phyloP scores from a whole-genome alignment of 2,113 vertebrate genomes.

The Atrichornis clamosus region DNA sequence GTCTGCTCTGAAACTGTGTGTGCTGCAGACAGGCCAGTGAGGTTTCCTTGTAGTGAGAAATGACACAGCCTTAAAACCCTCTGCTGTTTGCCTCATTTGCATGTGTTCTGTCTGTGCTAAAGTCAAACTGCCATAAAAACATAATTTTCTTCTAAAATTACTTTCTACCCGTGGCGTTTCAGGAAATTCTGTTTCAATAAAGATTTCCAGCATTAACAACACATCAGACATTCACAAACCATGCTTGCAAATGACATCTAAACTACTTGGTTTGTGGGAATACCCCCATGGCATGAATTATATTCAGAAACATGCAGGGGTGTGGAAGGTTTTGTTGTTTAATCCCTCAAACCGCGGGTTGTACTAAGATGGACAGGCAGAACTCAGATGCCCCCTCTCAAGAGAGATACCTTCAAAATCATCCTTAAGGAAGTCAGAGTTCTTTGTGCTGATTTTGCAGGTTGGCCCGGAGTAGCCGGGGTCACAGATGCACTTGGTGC shows the following conservation, averaged over 20 bases:
- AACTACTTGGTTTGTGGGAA: background rate
- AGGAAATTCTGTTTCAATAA: background rate
- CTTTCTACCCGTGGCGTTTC: background rate
- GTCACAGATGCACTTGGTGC: constrained; percentile 90
- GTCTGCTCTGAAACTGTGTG: background rate
- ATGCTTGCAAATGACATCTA: background rate
- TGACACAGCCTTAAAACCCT: rapidly evolving
- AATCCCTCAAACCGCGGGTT: background rate
- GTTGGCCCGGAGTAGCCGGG: constrained; percentile 87
- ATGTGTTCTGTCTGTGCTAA: background rate
- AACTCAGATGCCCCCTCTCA: background rate
- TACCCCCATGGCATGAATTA: background rate
- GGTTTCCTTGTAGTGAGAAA: background rate
- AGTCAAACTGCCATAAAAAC: background rate
- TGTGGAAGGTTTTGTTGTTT: background rate
- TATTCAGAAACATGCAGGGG: background rate
- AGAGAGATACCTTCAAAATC: constrained; percentile 92
- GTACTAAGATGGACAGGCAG: background rate
- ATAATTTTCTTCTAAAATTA: background rate
- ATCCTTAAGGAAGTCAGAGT: constrained; percentile 94
- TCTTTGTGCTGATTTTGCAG: constrained; percentile 87
- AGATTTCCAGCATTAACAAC: background rate
- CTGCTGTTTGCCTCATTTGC: background rate
- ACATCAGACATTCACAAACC: background rate
- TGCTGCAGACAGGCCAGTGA: background rate